Evolutionary conservation across 2,888 invertebrate species (phyloP).

Genomic region (Drosophila anomalipes): DNA sequence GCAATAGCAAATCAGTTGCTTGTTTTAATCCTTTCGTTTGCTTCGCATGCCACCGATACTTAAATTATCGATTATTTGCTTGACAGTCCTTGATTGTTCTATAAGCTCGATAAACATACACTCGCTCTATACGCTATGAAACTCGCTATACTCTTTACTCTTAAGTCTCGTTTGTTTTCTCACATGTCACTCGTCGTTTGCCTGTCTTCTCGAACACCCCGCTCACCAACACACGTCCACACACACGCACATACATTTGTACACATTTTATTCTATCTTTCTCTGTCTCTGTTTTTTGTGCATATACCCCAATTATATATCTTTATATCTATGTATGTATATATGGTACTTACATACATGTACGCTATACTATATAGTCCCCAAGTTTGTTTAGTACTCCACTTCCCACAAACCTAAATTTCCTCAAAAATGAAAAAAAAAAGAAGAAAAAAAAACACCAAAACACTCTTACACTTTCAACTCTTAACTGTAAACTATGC

Average conservation of each 20-base stretch:
- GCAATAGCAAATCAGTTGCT: slow-evolving; percentile 15
- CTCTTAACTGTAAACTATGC: slow-evolving; percentile 52
- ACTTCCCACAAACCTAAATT: background rate
- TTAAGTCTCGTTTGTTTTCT: slow-evolving; percentile 31
- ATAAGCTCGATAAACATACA: slow-evolving; percentile 10
- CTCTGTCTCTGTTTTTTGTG: slow-evolving; percentile 22
- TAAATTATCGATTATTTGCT: slow-evolving; percentile 17
- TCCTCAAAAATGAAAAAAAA: background rate
- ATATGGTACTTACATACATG: slow-evolving; percentile 35
- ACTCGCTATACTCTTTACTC: slow-evolving; percentile 18
- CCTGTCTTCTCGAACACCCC: slow-evolving; percentile 21
- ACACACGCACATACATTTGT: slow-evolving; percentile 23
- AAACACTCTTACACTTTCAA: slow-evolving; percentile 22
- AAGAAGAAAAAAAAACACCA: background rate
- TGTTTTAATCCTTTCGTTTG: background rate
- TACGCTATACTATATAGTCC: slow-evolving; percentile 47
- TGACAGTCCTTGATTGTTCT: slow-evolving; percentile 5
- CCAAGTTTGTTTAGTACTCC: slow-evolving; percentile 61
- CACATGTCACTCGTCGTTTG: slow-evolving; percentile 40
- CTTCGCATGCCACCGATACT: slow-evolving; percentile 42
- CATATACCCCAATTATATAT: slow-evolving; percentile 50
- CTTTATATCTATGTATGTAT: slow-evolving; percentile 42
- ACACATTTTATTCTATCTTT: slow-evolving; percentile 17
- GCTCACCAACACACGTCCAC: slow-evolving; percentile 7
- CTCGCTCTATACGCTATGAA: slow-evolving; percentile 16